Evolutionary conservation across 1,140 invertebrate species (phyloP).

Genomic region (Drosophila aff.): DNA sequence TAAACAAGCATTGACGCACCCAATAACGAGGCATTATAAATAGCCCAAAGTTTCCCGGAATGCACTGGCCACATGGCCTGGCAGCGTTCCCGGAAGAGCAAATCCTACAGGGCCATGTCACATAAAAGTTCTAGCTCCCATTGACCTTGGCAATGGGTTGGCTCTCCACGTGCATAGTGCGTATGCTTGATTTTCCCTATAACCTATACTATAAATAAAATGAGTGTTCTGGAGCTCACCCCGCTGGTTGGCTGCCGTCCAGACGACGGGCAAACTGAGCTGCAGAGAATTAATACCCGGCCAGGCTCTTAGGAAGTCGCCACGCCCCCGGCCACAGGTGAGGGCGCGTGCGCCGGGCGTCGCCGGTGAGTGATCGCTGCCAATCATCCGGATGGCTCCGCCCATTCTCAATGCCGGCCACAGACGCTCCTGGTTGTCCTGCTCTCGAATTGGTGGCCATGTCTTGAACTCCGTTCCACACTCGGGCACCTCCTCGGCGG

Average conservation of each 20-base stretch:
- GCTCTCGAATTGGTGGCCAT: conserved; percentile 89
- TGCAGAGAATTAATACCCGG: conserved; percentile 91
- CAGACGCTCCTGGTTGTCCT: conserved; percentile 87
- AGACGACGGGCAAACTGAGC: conserved; percentile 89
- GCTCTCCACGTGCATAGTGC: not conserved
- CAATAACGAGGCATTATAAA: not conserved
- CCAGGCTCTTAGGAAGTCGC: conserved; percentile 90
- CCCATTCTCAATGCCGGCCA: conserved; percentile 86
- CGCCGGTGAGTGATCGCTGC: conserved; percentile 91
- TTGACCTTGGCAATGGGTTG: not conserved
- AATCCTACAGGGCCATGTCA: not conserved
- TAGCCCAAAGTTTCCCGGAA: not conserved
- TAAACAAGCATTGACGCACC: conserved; percentile 10
- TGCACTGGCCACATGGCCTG: no score
- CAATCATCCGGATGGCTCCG: conserved; percentile 87
- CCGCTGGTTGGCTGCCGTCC: conserved; percentile 87
- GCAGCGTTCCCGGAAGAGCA: not conserved
- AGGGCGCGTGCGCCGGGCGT: conserved; percentile 88
- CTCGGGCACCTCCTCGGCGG: conserved; percentile 88
- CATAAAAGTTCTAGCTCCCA: not conserved
- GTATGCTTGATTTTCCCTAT: conserved; percentile 21
- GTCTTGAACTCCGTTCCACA: conserved; percentile 90
- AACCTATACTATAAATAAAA: not conserved
- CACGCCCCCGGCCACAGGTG: conserved; percentile 84
- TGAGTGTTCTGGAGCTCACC: not conserved